phyloP scores from a whole-genome alignment of 2,888 invertebrate genomes.

The Campoletis raptor region DNA sequence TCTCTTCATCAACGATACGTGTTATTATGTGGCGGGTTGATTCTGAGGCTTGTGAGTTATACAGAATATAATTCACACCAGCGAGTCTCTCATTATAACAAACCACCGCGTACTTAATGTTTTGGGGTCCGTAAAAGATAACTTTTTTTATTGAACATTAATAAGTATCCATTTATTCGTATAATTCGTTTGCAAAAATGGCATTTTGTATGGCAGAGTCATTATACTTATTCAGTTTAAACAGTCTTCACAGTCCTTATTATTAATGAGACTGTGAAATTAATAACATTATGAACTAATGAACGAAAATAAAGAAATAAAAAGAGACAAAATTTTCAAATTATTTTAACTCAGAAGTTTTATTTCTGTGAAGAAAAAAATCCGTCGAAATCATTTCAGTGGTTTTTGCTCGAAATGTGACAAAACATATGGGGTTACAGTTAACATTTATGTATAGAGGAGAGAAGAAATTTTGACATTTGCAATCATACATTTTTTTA shows the following conservation, averaged over 20 bases:
- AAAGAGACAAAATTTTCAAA: no score
- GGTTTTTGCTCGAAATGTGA: no score
- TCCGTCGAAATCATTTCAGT: no score
- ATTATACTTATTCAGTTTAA: no score
- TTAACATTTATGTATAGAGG: no score
- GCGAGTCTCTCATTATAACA: slow-evolving; percentile 50
- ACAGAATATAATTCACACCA: slow-evolving; percentile 48
- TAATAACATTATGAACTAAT: no score
- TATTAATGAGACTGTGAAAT: background rate
- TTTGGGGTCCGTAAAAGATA: background rate
- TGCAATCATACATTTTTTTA: no score
- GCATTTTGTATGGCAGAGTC: background rate
- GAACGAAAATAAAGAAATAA: no score
- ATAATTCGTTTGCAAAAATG: background rate
- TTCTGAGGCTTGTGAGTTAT: slow-evolving; percentile 41
- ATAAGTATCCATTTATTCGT: background rate
- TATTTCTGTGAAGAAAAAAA: no score
- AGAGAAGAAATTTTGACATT: no score
- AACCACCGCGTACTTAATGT: slow-evolving; percentile 22
- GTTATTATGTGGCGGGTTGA: slow-evolving; percentile 55
- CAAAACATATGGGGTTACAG: no score
- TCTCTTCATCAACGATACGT: slow-evolving; percentile 48
- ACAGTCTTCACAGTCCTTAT: background rate
- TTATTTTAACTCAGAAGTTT: no score
- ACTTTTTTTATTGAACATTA: slow-evolving; percentile 3